These are phyloP conservation scores for Eupsilia transversa DNA, from an alignment of 2,888 invertebrate genomes.

Conservation along the genomic window DNA sequence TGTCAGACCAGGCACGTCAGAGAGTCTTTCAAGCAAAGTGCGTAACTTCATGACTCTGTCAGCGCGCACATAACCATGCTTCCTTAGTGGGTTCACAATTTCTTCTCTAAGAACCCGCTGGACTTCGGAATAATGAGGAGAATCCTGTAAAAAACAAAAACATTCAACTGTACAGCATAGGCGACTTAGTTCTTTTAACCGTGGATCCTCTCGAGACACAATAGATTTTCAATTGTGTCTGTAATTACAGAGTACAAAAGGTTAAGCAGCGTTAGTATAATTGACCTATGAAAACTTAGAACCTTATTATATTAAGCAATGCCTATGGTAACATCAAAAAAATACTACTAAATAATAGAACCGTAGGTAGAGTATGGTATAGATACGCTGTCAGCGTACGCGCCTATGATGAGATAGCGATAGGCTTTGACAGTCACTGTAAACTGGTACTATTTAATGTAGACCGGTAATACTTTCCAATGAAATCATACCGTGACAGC, in stretches of 20 bases:
- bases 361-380: neutral
- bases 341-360: too few species aligned
- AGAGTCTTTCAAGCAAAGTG: constrained; percentile 95
- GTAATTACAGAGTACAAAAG: too few species aligned
- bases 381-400: neutral
- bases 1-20: constrained; percentile 97
- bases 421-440: neutral
- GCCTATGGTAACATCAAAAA: neutral
- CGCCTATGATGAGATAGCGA: neutral
- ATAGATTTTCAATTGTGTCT: too few species aligned
- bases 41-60: constrained; percentile 98
- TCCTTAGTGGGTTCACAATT: constrained; percentile 98
- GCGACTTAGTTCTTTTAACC: neutral
- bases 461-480: neutral
- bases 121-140: constrained; percentile 92
- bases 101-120: constrained; percentile 97
- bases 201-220: too few species aligned
- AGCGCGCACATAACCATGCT: constrained; percentile 97
- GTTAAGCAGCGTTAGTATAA: neutral
- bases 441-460: neutral
- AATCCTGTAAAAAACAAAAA: constrained; percentile 83
- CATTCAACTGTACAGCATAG: neutral
- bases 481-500: too few species aligned
- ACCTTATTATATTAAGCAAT: neutral
- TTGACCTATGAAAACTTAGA: neutral